Evolutionary conservation across 2,113 vertebrate genomes (phyloP), one percentile per base, ranked within the genome.

Genomic region (Sprattus sprattus): DNA sequence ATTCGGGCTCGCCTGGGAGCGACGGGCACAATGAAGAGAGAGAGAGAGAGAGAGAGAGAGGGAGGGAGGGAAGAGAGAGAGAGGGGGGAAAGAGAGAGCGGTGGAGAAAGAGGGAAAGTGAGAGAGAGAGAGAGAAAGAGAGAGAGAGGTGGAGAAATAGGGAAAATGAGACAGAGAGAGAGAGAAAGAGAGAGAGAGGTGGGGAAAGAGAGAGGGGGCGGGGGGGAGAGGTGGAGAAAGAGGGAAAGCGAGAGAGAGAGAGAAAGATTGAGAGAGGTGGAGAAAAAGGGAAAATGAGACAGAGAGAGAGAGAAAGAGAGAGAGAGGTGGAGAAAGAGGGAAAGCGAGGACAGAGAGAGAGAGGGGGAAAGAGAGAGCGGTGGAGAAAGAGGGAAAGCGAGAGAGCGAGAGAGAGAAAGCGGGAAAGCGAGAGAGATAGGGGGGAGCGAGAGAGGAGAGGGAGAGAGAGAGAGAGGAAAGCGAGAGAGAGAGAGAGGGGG

Each of bases 1-100:
- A 89, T 86, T 91, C 85, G 80, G 86, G 87, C 84, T 25, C 32
- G 80, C 81, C 81, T 3, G 6, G 57, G 52, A 85, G 1, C 52
- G 88, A 90, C 1, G 81, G 91, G 4, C 10, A 39, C 25, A 16
- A 39, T 32, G n/a, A 9, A 25, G 4, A 67, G 25, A 28, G 25
- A 28, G 22, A 8, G 64, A 28, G 64, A 28, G 64, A 39, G 39
- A 39, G 22, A 25, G 5, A 28, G 64, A 28, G n/a, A 78, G 54
- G 1, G 54, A 78, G 28, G 71, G 13, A 78, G 25, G 39, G 46
- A 49, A 10, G 18, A 64, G 20, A 64, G 57, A 25, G 57, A 64
- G 18, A 64, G 57, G 60, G n/a, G n/a, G n/a, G 22, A n/a, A 9
- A 28, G 64, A 28, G n/a, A 78, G 54, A 6, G 54, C 39, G 28